Percentiles rank a stretch among this genome's conserved stretches.
phyloP scores from a whole-genome alignment of 2,797 vertebrate genomes.

The Botia almorhae region DNA sequence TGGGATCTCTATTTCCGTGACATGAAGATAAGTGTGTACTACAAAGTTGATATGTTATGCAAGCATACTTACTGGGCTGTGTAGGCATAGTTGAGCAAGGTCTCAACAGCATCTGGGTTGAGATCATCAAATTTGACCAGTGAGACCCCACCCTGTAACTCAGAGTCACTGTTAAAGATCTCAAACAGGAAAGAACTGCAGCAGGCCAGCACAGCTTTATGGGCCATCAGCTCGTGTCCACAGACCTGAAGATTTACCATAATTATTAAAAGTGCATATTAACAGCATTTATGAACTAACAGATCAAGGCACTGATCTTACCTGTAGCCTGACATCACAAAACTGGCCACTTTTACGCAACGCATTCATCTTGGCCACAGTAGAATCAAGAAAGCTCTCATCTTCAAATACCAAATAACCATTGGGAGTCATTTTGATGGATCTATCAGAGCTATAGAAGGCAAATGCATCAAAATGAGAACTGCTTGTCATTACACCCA shows the following conservation, averaged over 20 bases:
- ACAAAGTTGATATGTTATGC: neutral
- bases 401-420: slow-evolving; percentile 98
- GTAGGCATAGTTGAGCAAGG: slow-evolving; percentile 96
- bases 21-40: neutral
- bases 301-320: slow-evolving; percentile 63
- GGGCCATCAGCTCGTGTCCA: slow-evolving; percentile 94
- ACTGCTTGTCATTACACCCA: neutral
- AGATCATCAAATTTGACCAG: slow-evolving; percentile 96
- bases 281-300: neutral
- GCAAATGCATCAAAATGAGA: slow-evolving; percentile 61
- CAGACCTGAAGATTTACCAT: slow-evolving; percentile 81
- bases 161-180: slow-evolving; percentile 94
- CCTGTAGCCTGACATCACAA: slow-evolving; percentile 97
- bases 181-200: slow-evolving; percentile 98
- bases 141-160: slow-evolving; percentile 87
- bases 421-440: slow-evolving; percentile 93
- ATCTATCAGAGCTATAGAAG: slow-evolving; percentile 35
- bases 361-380: slow-evolving; percentile 98
- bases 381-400: slow-evolving; percentile 97
- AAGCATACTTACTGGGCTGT: slow-evolving; percentile 90
- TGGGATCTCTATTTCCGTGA: neutral
- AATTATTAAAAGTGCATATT: neutral
- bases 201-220: slow-evolving; percentile 95
- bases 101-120: slow-evolving; percentile 94
- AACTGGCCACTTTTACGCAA: slow-evolving; percentile 98